Percentiles rank a stretch among this genome's conserved stretches.
Conservation (phyloP, 2,113 vertebrate species). For the Larimichthys polyactis region DNA sequence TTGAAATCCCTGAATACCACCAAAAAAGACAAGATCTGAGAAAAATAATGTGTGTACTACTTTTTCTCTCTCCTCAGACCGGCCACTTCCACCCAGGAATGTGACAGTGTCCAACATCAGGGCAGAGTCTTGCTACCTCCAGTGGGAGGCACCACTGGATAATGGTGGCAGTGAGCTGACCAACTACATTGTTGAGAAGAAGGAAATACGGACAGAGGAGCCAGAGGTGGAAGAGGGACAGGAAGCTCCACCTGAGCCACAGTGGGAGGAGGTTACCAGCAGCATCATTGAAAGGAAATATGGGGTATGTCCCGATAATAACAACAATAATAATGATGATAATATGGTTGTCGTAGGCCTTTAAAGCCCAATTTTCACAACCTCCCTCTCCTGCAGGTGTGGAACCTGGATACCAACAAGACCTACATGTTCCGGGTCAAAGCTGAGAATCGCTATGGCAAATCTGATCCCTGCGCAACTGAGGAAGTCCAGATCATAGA, state of each 20-base stretch:
- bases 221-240: slow-evolving; percentile 73
- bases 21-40: background rate
- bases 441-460: slow-evolving; percentile 95
- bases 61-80: slow-evolving; percentile 82
- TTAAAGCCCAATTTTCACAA: background rate
- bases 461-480: slow-evolving; percentile 92
- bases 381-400: slow-evolving; percentile 83
- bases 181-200: slow-evolving; percentile 95
- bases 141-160: slow-evolving; percentile 92
- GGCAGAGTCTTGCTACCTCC: slow-evolving; percentile 92
- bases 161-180: slow-evolving; percentile 96
- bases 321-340: background rate
- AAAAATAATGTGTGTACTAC: background rate
- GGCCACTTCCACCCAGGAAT: slow-evolving; percentile 95
- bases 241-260: slow-evolving; percentile 81
- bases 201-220: slow-evolving; percentile 75
- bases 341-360: background rate
- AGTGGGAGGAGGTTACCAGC: slow-evolving; percentile 93
- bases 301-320: slow-evolving; percentile 83
- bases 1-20: background rate
- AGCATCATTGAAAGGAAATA: slow-evolving; percentile 90
- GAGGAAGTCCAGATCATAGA: slow-evolving; percentile 93
- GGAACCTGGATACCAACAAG: slow-evolving; percentile 92
- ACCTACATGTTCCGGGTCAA: slow-evolving; percentile 92
- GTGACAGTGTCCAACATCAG: slow-evolving; percentile 92